A percentile compares a stretch with the other conserved stretches of the same genome.
Evolutionary conservation across 2,797 vertebrate genomes (phyloP).

Genomic region (Malurus leucopterus): DNA sequence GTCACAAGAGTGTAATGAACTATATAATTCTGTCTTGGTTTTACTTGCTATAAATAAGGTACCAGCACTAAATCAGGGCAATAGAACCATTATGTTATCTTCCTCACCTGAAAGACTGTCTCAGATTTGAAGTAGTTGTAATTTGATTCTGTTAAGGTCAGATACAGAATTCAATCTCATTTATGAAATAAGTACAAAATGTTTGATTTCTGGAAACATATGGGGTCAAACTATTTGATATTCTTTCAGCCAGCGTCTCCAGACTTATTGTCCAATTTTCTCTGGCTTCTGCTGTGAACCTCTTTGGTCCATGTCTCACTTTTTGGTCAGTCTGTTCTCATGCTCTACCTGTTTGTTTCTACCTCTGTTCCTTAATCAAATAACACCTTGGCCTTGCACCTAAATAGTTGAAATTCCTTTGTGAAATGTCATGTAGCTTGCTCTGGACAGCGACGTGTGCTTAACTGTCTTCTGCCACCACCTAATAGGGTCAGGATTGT

Average conservation of each 20-base stretch:
- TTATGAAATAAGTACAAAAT: neutral
- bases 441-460: neutral
- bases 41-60: constrained; percentile 25
- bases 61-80: neutral
- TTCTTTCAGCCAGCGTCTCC: neutral
- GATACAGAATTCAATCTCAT: neutral
- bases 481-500: neutral
- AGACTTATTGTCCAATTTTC: neutral
- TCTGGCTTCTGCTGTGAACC: neutral
- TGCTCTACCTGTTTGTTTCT: neutral
- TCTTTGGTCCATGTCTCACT: neutral
- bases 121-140: neutral
- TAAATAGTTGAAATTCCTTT: constrained; percentile 34
- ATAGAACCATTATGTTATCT: neutral
- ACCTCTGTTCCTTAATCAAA: constrained; percentile 7
- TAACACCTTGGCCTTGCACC: constrained; percentile 8
- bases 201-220: neutral
- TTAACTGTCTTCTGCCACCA: neutral
- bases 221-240: neutral
- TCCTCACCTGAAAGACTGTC: neutral
- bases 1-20: neutral
- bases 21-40: neutral
- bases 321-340: neutral
- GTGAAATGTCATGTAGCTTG: neutral
- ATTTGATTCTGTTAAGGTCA: neutral